Evolutionary conservation across 2,888 invertebrate genomes (phyloP).

Genomic region (Plagiodera versicolora): DNA sequence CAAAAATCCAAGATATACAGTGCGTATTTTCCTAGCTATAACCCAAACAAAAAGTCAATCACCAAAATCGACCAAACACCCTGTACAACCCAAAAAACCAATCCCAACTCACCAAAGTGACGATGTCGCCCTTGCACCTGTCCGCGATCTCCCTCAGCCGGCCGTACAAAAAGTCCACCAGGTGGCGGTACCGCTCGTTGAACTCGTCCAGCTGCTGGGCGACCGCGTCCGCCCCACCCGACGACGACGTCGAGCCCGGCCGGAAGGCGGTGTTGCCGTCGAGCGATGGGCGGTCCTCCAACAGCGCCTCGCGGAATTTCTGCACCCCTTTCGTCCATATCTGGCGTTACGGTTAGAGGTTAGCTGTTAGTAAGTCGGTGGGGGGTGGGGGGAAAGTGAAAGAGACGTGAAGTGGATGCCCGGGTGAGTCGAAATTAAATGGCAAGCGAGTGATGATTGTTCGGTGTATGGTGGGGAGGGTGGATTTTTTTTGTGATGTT

Average conservation of each 20-base stretch:
- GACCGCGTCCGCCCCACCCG: constrained; percentile 75
- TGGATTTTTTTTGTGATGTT: neutral
- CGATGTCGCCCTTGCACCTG: constrained; percentile 71
- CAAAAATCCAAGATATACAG: no score
- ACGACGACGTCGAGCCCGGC: constrained; percentile 49
- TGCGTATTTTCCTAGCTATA: no score
- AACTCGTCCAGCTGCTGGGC: constrained; percentile 78
- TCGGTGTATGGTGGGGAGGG: constrained; percentile 21
- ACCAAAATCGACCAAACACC: no score
- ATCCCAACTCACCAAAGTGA: constrained; percentile 78
- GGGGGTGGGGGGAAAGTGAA: no score
- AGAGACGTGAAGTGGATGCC: neutral
- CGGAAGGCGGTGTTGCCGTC: constrained; percentile 59
- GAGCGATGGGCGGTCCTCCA: constrained; percentile 80
- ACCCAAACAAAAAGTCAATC: no score
- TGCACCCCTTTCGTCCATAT: constrained; percentile 84
- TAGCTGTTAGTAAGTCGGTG: constrained; percentile 55
- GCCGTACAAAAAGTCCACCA: constrained; percentile 70
- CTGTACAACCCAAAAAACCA: no score
- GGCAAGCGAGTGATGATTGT: constrained; percentile 32
- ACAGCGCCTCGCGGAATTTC: constrained; percentile 79
- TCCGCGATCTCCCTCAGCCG: constrained; percentile 69
- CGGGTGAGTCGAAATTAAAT: constrained; percentile 36
- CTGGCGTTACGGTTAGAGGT: constrained; percentile 63
- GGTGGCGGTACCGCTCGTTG: constrained; percentile 76